Evolutionary conservation across 2,888 invertebrate species (phyloP).

Genomic region (Lepidocyrtoides sp.): DNA sequence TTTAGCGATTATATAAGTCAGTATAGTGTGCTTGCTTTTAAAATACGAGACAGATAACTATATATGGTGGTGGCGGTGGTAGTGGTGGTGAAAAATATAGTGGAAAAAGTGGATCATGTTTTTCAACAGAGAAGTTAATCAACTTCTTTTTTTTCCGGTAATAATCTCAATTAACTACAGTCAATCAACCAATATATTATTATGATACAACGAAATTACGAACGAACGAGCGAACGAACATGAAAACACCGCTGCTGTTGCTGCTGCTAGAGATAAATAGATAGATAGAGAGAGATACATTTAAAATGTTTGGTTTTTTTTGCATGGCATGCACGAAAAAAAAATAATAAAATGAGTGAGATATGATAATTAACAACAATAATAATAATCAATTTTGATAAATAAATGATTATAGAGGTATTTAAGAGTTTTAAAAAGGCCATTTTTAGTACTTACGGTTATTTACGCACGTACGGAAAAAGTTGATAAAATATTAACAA

Average conservation of each 20-base stretch:
- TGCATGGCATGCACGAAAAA: constrained; percentile 40
- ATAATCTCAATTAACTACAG: constrained; percentile 6
- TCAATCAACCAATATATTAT: constrained; percentile 57
- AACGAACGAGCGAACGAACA: constrained; percentile 48
- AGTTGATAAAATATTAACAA: constrained; percentile 48
- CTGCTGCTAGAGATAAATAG: background rate
- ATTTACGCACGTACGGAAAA: constrained; percentile 62
- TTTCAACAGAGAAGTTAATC: constrained; percentile 11
- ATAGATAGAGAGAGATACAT: too few relatives aligned
- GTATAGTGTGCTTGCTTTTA: constrained; percentile 25
- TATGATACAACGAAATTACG: constrained; percentile 42
- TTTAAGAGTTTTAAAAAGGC: constrained; percentile 25
- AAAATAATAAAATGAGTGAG: constrained; percentile 38
- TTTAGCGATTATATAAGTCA: constrained; percentile 40
- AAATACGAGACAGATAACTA: constrained; percentile 33
- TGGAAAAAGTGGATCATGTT: constrained; percentile 38
- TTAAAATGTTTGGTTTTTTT: background rate
- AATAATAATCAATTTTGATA: background rate
- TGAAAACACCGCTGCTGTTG: constrained; percentile 39
- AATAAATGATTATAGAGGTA: background rate
- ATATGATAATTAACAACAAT: constrained; percentile 17
- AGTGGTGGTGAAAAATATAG: constrained; percentile 28
- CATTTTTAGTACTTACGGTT: constrained; percentile 68
- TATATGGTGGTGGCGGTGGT: background rate
- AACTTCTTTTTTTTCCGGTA: constrained; percentile 6